These are phyloP conservation scores for Apamea sordens DNA, from an alignment of 2,888 invertebrate species.

Conservation along the genomic window DNA sequence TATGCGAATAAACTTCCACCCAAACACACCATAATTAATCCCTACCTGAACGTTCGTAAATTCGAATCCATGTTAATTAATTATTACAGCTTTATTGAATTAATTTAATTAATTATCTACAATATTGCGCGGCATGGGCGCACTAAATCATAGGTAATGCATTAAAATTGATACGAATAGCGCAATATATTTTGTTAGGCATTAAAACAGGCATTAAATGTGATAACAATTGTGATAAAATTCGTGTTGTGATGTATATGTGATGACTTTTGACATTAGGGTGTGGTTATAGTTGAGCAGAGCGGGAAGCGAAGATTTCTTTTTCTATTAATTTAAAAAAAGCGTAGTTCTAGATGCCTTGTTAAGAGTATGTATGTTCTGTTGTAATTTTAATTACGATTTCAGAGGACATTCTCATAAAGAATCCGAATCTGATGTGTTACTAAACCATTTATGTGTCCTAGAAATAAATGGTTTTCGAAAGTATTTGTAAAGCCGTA, in stretches of 20 bases:
- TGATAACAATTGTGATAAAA: slow-evolving; percentile 81
- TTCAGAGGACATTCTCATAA: no score
- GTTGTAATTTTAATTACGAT: neutral
- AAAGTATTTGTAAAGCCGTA: no score
- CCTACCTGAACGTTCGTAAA: slow-evolving; percentile 10
- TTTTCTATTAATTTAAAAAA: neutral
- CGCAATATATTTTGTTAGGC: slow-evolving; percentile 74
- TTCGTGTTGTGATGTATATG: slow-evolving; percentile 69
- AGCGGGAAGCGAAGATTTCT: neutral
- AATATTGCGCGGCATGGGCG: slow-evolving; percentile 35
- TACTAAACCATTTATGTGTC: no score
- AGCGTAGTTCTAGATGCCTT: neutral
- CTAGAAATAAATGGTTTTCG: no score
- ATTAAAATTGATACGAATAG: slow-evolving; percentile 73
- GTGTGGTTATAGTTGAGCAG: neutral
- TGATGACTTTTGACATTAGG: slow-evolving; percentile 68
- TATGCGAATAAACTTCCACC: neutral
- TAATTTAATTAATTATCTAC: slow-evolving; percentile 51
- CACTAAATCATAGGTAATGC: slow-evolving; percentile 62
- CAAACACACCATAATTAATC: neutral
- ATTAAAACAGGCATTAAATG: slow-evolving; percentile 73
- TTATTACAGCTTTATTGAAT: slow-evolving; percentile 52
- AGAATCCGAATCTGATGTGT: neutral
- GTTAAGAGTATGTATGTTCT: neutral
- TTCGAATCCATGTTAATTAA: slow-evolving; percentile 42